Evolutionary conservation across 1,140 invertebrate species (phyloP).

Genomic region (Grapholita molesta): DNA sequence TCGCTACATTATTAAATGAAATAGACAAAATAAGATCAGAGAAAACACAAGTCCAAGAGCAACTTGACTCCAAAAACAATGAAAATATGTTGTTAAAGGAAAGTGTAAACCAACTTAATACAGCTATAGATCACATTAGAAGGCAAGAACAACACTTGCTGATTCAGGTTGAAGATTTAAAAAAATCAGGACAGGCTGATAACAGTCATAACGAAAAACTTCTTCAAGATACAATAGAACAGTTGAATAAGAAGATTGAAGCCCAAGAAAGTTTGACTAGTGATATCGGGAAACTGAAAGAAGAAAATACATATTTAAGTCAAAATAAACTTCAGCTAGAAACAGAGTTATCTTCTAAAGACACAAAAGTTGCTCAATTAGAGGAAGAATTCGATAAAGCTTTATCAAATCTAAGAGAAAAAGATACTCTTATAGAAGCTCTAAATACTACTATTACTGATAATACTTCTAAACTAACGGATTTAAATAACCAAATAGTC

Average conservation of each 20-base stretch:
- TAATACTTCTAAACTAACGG: slow-evolving; percentile 38
- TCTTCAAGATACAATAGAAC: slow-evolving; percentile 42
- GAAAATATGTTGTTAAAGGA: neutral
- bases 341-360: slow-evolving; percentile 45
- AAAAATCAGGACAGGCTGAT: slow-evolving; percentile 32
- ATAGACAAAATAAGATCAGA: neutral
- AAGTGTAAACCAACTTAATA: neutral
- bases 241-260: slow-evolving; percentile 37
- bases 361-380: slow-evolving; percentile 51
- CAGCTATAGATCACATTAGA: neutral
- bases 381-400: slow-evolving; percentile 62
- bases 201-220: slow-evolving; percentile 26
- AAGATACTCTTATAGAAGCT: slow-evolving; percentile 50
- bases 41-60: neutral
- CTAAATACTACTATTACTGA: slow-evolving; percentile 42
- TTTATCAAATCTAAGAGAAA: slow-evolving; percentile 50
- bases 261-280: slow-evolving; percentile 34
- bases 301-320: slow-evolving; percentile 43
- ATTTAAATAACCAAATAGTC: slow-evolving; percentile 35
- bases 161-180: slow-evolving; percentile 39
- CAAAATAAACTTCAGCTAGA: slow-evolving; percentile 49
- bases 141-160: slow-evolving; percentile 32
- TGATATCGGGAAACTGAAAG: slow-evolving; percentile 36
- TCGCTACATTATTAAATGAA: neutral
- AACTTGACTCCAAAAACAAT: neutral